phyloP scores from a whole-genome alignment of 2,797 vertebrate genomes.

The Darevskia nairensis region DNA sequence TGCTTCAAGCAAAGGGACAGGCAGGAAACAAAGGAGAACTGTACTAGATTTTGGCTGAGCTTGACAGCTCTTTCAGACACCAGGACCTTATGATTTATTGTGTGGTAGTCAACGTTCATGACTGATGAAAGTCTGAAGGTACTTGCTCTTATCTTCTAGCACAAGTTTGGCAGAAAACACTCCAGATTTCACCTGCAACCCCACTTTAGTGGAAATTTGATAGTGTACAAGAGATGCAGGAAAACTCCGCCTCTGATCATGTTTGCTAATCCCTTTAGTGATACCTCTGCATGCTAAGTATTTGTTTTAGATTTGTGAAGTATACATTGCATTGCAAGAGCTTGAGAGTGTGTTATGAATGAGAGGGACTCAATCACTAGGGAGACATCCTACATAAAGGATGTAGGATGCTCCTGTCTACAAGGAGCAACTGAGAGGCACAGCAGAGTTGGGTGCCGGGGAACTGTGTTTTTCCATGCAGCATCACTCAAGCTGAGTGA shows the following conservation, averaged over 20 bases:
- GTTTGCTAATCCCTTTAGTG: background rate
- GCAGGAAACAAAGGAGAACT: background rate
- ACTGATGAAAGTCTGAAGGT: background rate
- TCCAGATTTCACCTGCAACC: background rate
- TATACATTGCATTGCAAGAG: background rate
- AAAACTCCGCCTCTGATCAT: background rate
- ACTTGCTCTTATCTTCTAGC: background rate
- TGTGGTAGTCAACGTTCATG: background rate
- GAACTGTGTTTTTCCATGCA: background rate
- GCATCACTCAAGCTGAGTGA: background rate
- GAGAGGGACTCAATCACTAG: background rate
- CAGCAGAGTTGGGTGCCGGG: slow-evolving; percentile 25
- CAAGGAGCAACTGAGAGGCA: slow-evolving; percentile 1
- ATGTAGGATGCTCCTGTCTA: background rate
- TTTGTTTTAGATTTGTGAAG: background rate
- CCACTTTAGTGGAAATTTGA: background rate
- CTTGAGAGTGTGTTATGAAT: background rate
- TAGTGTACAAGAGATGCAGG: background rate
- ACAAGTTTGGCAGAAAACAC: background rate
- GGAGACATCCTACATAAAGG: background rate
- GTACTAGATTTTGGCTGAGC: background rate
- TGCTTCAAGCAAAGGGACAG: background rate
- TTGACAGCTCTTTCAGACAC: background rate
- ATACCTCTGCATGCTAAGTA: background rate
- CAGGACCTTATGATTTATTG: background rate